phyloP scores from a whole-genome alignment of 1,140 invertebrate species.

The Drosophila prosaltans region DNA sequence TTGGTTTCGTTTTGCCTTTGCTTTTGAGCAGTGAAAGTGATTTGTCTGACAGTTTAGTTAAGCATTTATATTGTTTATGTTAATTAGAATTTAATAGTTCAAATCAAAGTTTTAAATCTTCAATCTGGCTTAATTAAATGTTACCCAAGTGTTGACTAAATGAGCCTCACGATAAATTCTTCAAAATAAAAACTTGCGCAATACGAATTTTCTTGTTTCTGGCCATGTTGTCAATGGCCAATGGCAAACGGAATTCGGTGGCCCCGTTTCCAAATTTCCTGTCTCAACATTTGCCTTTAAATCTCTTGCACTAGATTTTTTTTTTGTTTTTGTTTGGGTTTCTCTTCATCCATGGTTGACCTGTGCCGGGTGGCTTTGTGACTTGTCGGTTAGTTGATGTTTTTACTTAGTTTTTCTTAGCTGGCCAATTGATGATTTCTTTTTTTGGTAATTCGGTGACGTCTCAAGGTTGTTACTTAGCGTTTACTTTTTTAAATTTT shows the following conservation, averaged over 20 bases:
- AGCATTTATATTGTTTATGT: conserved; percentile 62
- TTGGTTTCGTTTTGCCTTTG: conserved; percentile 45
- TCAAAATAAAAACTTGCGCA: conserved; percentile 61
- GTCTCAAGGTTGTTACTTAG: conserved; percentile 60
- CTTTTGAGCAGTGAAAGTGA: conserved; percentile 69
- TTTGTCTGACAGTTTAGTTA: conserved; percentile 54
- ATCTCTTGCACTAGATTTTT: conserved; percentile 32
- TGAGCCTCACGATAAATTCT: conserved; percentile 60
- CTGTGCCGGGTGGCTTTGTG: background rate
- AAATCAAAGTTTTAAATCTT: conserved; percentile 29
- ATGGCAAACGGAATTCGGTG: conserved; percentile 57
- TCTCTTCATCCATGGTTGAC: conserved; percentile 4
- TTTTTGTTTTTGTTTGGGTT: conserved; percentile 27
- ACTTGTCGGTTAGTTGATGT: conserved; percentile 16
- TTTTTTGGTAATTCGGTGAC: conserved; percentile 55
- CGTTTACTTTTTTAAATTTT: conserved; percentile 18
- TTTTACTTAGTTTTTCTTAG: conserved; percentile 7
- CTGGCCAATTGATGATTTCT: conserved; percentile 26
- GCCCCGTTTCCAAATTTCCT: conserved; percentile 72
- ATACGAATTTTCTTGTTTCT: conserved; percentile 43
- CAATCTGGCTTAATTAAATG: conserved; percentile 51
- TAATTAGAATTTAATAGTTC: conserved; percentile 74
- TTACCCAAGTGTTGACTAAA: conserved; percentile 43
- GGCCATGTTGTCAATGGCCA: conserved; percentile 70
- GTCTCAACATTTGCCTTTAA: conserved; percentile 44